Evolutionary conservation across 2,113 vertebrate species (phyloP).

Genomic region (Choloepus hoffmanni): DNA sequence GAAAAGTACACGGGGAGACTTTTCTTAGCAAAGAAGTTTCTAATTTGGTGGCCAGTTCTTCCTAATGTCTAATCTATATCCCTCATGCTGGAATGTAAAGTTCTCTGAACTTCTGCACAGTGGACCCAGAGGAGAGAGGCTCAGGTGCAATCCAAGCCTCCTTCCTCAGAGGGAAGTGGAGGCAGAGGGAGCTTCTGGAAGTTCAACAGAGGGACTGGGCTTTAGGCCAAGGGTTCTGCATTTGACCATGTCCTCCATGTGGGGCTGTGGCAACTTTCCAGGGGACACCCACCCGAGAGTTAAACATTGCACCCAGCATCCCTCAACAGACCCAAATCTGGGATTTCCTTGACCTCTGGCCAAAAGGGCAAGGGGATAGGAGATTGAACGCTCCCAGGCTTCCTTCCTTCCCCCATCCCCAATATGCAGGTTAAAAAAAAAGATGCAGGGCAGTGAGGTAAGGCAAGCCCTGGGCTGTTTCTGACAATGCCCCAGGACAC

Average conservation of each 20-base stretch:
- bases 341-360: background rate
- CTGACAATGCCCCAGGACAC: background rate
- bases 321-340: background rate
- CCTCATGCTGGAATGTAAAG: background rate
- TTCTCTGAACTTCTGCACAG: background rate
- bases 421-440: background rate
- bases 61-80: fast-evolving
- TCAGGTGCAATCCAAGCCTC: fast-evolving
- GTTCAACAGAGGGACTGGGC: background rate
- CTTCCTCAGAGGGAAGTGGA: background rate
- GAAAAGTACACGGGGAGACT: background rate
- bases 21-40: background rate
- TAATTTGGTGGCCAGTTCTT: background rate
- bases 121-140: background rate
- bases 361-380: background rate
- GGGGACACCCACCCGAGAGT: fast-evolving
- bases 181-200: background rate
- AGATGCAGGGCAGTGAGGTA: background rate
- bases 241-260: background rate
- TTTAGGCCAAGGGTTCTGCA: background rate
- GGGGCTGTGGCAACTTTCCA: background rate
- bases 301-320: background rate
- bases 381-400: background rate
- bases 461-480: background rate
- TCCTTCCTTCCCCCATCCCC: background rate